Percentiles rank a stretch among this genome's conserved stretches.
Conservation (phyloP, 2,113 vertebrate genomes). For the Cichladusa arquata region DNA sequence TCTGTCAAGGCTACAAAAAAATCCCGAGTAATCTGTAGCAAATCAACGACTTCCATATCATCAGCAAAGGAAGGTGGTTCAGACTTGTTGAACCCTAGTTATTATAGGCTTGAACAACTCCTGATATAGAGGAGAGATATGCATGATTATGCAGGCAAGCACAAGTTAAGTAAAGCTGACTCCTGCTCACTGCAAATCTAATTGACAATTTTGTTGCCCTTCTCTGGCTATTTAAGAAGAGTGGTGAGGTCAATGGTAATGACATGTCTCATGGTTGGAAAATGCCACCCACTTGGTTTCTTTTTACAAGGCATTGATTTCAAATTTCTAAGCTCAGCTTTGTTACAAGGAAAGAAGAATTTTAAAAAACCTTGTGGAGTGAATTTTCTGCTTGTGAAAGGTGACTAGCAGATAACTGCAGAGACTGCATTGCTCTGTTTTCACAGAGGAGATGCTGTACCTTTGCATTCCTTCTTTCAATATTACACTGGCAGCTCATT, state of each 20-base stretch:
- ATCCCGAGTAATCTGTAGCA: conserved; percentile 61
- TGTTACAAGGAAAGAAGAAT: conserved; percentile 40
- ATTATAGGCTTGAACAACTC: conserved; percentile 73
- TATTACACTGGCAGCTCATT: background rate
- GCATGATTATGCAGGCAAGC: conserved; percentile 73
- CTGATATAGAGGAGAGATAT: conserved; percentile 67
- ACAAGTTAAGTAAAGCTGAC: conserved; percentile 67
- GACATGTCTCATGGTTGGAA: conserved; percentile 70
- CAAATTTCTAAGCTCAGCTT: conserved; percentile 70
- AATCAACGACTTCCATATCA: conserved; percentile 70
- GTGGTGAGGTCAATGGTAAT: conserved; percentile 77
- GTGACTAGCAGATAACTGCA: background rate
- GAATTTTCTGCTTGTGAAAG: conserved; percentile 39
- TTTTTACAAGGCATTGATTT: conserved; percentile 70
- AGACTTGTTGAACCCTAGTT: conserved; percentile 73
- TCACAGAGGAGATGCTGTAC: background rate
- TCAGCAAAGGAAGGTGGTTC: conserved; percentile 68
- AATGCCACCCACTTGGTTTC: conserved; percentile 65
- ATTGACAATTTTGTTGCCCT: conserved; percentile 81
- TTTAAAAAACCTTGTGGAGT: background rate
- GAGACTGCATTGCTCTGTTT: background rate
- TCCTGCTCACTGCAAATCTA: conserved; percentile 67
- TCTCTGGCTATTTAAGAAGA: conserved; percentile 77
- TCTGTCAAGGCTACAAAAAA: conserved; percentile 44
- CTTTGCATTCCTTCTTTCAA: background rate